Conservation (phyloP, 2,113 vertebrate genomes). For the Stomatorhinus ivindoensis region DNA sequence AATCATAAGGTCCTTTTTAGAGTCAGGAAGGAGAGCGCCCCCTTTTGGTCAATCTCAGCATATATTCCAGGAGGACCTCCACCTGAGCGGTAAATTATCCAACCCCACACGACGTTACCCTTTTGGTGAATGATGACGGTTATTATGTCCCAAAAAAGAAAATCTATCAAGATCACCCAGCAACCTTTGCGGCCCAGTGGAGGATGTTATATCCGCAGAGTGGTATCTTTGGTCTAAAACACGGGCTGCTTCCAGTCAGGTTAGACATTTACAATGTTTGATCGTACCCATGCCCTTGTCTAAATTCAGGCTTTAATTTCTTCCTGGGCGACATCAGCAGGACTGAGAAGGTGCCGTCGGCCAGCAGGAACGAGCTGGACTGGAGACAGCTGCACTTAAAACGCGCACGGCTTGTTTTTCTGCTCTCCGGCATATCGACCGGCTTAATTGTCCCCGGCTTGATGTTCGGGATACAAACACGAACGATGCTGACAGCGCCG, state of each 20-base stretch:
- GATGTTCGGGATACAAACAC: slow-evolving; percentile 54
- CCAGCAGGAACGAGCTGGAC: not conserved
- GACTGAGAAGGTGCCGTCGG: not conserved
- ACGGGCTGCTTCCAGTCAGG: not conserved
- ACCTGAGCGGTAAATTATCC: not conserved
- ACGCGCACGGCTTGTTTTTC: not conserved
- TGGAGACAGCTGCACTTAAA: not conserved
- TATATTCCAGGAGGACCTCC: not conserved
- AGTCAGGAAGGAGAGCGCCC: not conserved
- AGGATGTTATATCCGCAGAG: not conserved
- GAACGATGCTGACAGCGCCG: slow-evolving; percentile 70
- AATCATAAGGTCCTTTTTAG: not conserved
- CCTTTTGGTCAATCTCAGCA: not conserved
- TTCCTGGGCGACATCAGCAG: not conserved
- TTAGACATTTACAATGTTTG: not conserved
- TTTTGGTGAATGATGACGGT: not conserved
- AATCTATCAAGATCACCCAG: not conserved
- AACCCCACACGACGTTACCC: not conserved
- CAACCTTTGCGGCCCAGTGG: not conserved
- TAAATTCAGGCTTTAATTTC: not conserved
- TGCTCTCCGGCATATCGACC: slow-evolving; percentile 10
- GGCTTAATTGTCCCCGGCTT: slow-evolving; percentile 20
- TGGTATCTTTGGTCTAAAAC: not conserved
- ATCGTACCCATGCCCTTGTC: not conserved
- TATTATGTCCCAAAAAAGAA: not conserved